Evolutionary conservation across 2,888 invertebrate species (phyloP), one percentile per base, ranked within the genome.

Genomic region (Hymenopus coronatus): DNA sequence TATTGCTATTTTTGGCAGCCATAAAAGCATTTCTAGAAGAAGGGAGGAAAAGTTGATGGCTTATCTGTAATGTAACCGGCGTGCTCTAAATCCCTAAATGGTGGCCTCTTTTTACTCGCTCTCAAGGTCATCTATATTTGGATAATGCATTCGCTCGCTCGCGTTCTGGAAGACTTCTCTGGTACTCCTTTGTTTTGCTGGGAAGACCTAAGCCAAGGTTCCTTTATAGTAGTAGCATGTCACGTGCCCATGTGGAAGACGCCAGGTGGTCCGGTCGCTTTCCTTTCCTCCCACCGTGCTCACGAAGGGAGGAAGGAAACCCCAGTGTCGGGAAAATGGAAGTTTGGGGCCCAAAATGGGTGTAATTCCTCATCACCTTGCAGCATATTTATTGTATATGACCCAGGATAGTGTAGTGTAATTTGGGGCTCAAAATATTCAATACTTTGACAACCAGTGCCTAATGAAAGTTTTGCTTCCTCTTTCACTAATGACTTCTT

Each of bases 261-360:
- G 87, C 87, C 87, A 87, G 87, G 87, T 87, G 87, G 87, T 82
- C 54, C 82, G 87, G 87, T 82, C 54, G 87, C 54, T 70, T n/a
- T 82, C 46, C 40, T 84, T 83, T 25, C 7, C 8, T 20, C 27
- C 70, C 20, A 27, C 87, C 82, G 12, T 82, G 15, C 87, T 82
- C 30, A 14, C 28, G 46, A 54, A 28, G 8, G 81, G n/a, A 85
- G 87, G 87, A 87, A 82, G 87, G 87, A 87, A 87, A 82, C 20
- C 33, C 25, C 87, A 87, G 87, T 87, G 87, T 87, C 87, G 87
- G 33, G 20, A 40, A 25, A 82, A 81, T 82, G 87, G 87, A 87
- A 87, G 25, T 87, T 14, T 33, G 40, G 40, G 87, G 33, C 33
- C 15, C 54, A 70, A 70, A 70, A 70, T 70, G 54, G 54, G 54